Evolutionary conservation across 2,113 vertebrate genomes (phyloP).

Genomic region (Agelaius phoeniceus): DNA sequence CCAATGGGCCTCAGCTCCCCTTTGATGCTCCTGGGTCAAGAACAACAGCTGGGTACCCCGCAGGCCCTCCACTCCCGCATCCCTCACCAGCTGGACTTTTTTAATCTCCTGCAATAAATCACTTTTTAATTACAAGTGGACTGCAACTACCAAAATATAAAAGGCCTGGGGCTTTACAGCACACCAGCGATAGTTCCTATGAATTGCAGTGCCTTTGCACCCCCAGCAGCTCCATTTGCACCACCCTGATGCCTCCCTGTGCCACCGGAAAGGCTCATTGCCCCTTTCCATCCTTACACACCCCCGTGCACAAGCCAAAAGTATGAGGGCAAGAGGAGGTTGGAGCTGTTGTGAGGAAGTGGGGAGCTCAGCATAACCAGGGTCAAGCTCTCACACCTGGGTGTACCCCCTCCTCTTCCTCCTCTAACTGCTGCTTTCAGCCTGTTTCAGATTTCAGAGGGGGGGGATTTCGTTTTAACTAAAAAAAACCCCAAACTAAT

Average conservation of each 20-base stretch:
- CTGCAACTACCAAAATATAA: neutral
- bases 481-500: neutral
- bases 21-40: neutral
- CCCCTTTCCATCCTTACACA: neutral
- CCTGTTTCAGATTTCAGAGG: neutral
- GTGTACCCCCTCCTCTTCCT: neutral
- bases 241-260: accelerated
- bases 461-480: neutral
- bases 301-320: neutral
- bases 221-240: neutral
- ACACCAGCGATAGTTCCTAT: accelerated
- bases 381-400: neutral
- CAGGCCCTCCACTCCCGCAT: neutral
- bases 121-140: neutral
- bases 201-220: neutral
- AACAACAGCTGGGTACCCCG: accelerated
- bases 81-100: neutral
- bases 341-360: neutral
- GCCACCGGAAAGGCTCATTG: accelerated
- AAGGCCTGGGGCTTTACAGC: neutral
- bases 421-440: neutral
- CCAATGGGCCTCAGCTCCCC: neutral
- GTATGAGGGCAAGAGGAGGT: accelerated
- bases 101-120: neutral
- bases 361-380: neutral